A percentile compares a stretch with the other conserved stretches of the same genome.
These are phyloP conservation scores for Lydus trimaculatus DNA, from an alignment of 2,888 invertebrate species.

Conservation along the genomic window DNA sequence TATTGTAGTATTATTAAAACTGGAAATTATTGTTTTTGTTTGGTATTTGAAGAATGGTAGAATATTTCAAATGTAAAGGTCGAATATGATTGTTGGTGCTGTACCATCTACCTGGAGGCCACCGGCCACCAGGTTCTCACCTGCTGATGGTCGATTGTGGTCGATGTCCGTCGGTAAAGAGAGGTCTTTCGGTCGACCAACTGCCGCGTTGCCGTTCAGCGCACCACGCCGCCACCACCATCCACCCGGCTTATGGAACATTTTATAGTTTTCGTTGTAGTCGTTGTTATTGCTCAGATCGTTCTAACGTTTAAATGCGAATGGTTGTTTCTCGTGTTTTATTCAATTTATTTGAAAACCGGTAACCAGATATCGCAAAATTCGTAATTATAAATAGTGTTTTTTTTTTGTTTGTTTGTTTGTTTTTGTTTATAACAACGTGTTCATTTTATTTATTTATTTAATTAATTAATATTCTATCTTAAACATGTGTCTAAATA, in stretches of 20 bases:
- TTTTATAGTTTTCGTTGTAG: neutral
- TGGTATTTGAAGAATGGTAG: constrained; percentile 2
- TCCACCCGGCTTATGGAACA: constrained; percentile 9
- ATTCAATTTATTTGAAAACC: neutral
- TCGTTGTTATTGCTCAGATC: neutral
- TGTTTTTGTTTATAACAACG: neutral
- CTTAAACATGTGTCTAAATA: constrained; percentile 28
- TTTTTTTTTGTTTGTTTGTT: too few species aligned
- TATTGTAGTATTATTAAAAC: neutral
- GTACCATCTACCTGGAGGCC: constrained; percentile 7
- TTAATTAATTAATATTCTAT: neutral
- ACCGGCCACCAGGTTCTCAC: constrained; percentile 24
- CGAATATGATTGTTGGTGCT: constrained; percentile 7
- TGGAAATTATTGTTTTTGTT: neutral
- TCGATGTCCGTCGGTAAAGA: constrained; percentile 19
- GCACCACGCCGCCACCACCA: constrained; percentile 35
- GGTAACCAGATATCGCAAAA: too few species aligned
- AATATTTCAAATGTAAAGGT: constrained; percentile 3
- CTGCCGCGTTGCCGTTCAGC: constrained; percentile 35
- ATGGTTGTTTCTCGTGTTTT: neutral
- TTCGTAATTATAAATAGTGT: neutral
- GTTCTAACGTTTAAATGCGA: neutral
- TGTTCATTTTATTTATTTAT: neutral
- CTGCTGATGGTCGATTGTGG: constrained; percentile 24
- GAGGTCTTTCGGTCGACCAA: constrained; percentile 27